Evolutionary conservation across 30 jellyfish, hydroid and myxozoan species (phyloP).

Genomic region (Sanderia malayensis): DNA sequence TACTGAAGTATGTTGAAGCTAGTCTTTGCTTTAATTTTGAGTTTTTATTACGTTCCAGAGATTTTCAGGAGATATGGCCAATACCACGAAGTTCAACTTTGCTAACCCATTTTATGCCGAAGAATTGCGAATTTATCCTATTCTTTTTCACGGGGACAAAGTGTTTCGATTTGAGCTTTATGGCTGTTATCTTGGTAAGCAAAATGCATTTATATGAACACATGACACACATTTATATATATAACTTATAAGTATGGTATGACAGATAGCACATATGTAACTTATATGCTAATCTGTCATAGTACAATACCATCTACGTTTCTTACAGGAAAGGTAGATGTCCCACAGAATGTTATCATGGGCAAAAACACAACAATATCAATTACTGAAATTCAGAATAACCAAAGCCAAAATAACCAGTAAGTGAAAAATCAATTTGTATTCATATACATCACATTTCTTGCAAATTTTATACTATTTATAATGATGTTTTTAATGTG

Average conservation of each 20-base stretch:
- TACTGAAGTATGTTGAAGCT: too few species aligned
- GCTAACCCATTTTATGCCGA: conserved; percentile 40
- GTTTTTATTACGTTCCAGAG: conserved; percentile 11
- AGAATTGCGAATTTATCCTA: conserved; percentile 44
- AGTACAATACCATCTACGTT: not conserved
- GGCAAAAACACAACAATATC: not conserved
- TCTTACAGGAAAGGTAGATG: not conserved
- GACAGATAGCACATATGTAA: too few species aligned
- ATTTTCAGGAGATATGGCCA: conserved; percentile 22
- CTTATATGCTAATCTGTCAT: too few species aligned
- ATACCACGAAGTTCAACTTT: conserved; percentile 24
- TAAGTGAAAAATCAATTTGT: not conserved
- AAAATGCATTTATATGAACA: too few species aligned
- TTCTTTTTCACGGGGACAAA: conserved; percentile 29
- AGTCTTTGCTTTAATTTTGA: not conserved
- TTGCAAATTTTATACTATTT: too few species aligned
- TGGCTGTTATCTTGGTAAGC: conserved; percentile 49
- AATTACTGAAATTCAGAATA: not conserved
- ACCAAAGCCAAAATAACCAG: not conserved
- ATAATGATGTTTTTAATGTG: too few species aligned
- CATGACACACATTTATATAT: too few species aligned
- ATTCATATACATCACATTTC: not conserved
- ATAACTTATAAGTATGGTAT: too few species aligned
- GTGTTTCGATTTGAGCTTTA: conserved; percentile 43
- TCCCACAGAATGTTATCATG: not conserved